These are phyloP conservation scores for Varanus komodoensis DNA, from an alignment of 2,113 vertebrate species.

Conservation along the genomic window DNA sequence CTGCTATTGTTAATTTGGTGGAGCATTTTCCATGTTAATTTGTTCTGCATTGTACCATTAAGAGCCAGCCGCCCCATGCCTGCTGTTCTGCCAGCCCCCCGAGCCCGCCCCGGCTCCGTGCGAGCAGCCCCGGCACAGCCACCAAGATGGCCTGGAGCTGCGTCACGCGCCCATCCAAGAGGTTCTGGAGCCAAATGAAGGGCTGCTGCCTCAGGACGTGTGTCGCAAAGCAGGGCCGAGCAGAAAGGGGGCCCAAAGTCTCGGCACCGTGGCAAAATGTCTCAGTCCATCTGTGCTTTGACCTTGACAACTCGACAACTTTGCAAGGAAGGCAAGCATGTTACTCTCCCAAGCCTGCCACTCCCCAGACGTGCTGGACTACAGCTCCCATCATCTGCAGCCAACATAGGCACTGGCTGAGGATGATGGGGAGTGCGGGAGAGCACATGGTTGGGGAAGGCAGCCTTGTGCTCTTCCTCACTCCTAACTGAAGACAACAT, in stretches of 20 bases:
- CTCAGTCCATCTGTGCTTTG: neutral
- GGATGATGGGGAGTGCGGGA: neutral
- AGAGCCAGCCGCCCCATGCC: neutral
- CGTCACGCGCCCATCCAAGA: rapidly evolving
- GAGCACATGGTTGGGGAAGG: neutral
- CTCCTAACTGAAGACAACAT: no score
- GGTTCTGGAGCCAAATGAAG: no score
- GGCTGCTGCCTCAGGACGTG: neutral
- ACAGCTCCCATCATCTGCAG: neutral
- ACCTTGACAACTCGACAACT: no score
- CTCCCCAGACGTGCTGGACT: neutral
- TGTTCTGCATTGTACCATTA: constrained; percentile 21
- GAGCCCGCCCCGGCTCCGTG: neutral
- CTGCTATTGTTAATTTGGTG: constrained; percentile 40
- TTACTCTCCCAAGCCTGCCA: neutral
- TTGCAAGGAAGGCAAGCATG: neutral
- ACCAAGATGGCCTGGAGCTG: neutral
- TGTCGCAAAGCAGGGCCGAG: neutral
- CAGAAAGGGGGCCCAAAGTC: neutral
- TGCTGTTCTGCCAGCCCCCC: neutral
- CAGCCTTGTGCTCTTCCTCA: no score
- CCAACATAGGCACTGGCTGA: neutral
- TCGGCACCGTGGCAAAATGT: no score
- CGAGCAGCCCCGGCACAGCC: neutral
- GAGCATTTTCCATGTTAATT: constrained; percentile 35